These are phyloP conservation scores for Panopea generosa DNA, from an alignment of 2,888 invertebrate genomes.

Conservation along the genomic window DNA sequence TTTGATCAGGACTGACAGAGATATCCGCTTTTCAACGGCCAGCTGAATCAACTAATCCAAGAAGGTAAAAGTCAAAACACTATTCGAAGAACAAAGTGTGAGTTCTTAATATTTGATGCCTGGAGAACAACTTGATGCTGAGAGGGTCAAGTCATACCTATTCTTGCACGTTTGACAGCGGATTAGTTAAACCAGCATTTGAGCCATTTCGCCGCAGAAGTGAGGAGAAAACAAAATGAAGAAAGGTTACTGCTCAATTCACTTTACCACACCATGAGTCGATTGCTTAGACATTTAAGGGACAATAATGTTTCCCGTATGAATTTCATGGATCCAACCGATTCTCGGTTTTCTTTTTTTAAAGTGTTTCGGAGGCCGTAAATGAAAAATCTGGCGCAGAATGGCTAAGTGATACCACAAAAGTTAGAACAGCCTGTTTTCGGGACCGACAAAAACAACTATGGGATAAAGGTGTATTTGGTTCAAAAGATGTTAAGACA, in stretches of 20 bases:
- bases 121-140: conserved; percentile 1
- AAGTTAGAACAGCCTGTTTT: not conserved
- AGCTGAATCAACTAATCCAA: not conserved
- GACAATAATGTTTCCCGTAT: too few species aligned
- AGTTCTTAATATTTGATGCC: not conserved
- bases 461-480: not conserved
- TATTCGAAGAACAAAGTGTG: not conserved
- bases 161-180: too few species aligned
- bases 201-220: too few species aligned
- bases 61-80: not conserved
- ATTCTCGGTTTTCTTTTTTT: too few species aligned
- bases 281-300: too few species aligned
- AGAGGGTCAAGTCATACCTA: too few species aligned
- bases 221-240: too few species aligned
- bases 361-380: too few species aligned
- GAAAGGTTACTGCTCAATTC: too few species aligned
- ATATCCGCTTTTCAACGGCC: not conserved
- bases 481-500: not conserved
- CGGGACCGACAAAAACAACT: not conserved
- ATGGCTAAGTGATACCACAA: not conserved
- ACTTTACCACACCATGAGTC: too few species aligned
- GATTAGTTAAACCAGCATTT: too few species aligned
- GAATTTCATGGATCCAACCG: too few species aligned
- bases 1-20: conserved; percentile 3
- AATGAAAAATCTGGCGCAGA: not conserved